phyloP scores from a whole-genome alignment of 2,113 vertebrate species.

The Thomomys bottae region DNA sequence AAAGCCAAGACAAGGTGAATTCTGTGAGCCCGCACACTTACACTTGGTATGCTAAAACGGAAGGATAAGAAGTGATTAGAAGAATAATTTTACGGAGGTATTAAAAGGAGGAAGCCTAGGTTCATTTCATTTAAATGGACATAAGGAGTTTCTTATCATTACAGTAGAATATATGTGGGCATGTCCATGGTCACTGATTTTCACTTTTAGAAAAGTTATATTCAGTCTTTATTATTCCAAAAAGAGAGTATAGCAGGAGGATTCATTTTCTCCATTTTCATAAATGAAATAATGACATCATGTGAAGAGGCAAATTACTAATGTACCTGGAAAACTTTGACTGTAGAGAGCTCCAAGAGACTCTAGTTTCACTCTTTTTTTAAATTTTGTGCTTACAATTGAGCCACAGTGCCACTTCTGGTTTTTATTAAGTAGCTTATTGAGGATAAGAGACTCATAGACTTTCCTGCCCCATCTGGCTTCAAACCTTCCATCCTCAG shows the following conservation, averaged over 20 bases:
- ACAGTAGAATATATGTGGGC: not conserved
- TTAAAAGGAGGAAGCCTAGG: not conserved
- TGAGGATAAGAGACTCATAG: no score
- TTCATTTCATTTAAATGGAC: not conserved
- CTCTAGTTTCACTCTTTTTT: no score
- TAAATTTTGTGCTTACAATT: no score
- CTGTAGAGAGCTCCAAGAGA: no score
- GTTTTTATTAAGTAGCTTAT: no score
- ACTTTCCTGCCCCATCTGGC: no score
- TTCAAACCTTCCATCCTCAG: no score
- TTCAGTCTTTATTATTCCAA: not conserved
- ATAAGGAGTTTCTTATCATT: not conserved
- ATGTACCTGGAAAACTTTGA: not conserved
- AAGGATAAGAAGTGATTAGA: not conserved
- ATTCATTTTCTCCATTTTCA: not conserved
- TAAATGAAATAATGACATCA: not conserved
- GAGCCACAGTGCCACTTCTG: no score
- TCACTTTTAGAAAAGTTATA: slow-evolving; percentile 28
- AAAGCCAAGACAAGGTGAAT: not conserved
- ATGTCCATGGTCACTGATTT: not conserved
- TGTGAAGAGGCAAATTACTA: not conserved
- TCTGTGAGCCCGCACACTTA: not conserved
- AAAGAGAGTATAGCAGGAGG: not conserved
- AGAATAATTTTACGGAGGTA: not conserved
- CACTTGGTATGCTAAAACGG: not conserved